Evolutionary conservation across 2,888 invertebrate genomes (phyloP), one percentile per base, ranked within the genome.

Genomic region (Alloplasta piceator): DNA sequence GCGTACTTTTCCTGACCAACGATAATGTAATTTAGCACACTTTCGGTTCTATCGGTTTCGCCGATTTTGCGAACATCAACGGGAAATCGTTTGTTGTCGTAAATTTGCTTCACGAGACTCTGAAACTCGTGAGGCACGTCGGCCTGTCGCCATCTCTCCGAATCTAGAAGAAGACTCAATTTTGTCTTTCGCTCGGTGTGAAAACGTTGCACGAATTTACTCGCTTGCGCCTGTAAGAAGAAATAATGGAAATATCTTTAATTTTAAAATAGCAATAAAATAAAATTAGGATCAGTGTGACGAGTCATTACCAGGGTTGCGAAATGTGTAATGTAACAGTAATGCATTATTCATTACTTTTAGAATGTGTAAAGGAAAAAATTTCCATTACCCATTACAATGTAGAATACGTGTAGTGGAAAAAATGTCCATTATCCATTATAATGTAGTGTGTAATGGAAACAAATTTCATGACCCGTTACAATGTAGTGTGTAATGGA

Each of bases 71-170:
- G 84, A 83, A 87, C 66, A 56, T 88, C 87, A 48, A 83, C 80
- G 14, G 94, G 93, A 90, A 94, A 94, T 88, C 92, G 91, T 75
- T 94, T 93, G 82, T 91, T 91, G 85, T 94, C 93, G 90, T 93
- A 82, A 14, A 91, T 85, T 75, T 87, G 89, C 50, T 89, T 88
- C 12, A 98, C 95, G 80, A 98, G 94, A 85, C 95, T 94, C 93
- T 99, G 99, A 91, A 98, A 96, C 90, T 98, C 97, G 84, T 94
- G 93, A 0, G 98, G 97, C 67, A 99, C 97, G 88, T 98, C 98
- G 4, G 98, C 97, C 86, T 96, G 95, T 89, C 97, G 98, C 99
- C 99, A 99, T 80, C 97, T 94, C 92, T 99, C 99, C 82, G 95
- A 95, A 90, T 98, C 98, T 58, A 99, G 93, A 48, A 98, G 94